A percentile compares a stretch with the other conserved stretches of the same genome.
Conservation (phyloP, 2,797 vertebrate genomes). For the Strix occidentalis region DNA sequence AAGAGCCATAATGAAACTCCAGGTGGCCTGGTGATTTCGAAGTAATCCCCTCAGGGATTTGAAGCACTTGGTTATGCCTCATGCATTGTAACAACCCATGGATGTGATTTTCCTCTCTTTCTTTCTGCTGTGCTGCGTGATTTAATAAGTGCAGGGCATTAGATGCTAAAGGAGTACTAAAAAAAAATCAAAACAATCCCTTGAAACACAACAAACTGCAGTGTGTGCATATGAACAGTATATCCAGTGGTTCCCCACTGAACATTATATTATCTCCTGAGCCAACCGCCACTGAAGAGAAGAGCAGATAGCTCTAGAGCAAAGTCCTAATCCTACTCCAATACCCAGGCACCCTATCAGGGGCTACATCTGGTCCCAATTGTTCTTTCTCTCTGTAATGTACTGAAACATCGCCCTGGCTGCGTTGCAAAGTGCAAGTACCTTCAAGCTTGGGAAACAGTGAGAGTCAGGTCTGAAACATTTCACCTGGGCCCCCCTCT, state of each 20-base stretch:
- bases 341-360: background rate
- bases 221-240: background rate
- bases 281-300: background rate
- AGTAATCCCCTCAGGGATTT: slow-evolving; percentile 67
- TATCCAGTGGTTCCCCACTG: background rate
- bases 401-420: background rate
- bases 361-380: background rate
- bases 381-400: background rate
- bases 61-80: slow-evolving; percentile 61
- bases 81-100: slow-evolving; percentile 58
- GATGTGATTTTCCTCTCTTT: slow-evolving; percentile 54
- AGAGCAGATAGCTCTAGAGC: background rate
- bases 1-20: slow-evolving; percentile 69
- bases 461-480: background rate
- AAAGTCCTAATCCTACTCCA: background rate
- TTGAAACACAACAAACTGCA: background rate
- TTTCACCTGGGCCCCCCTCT: background rate
- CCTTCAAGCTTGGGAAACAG: background rate
- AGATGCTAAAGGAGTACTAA: background rate
- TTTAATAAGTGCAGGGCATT: slow-evolving; percentile 53
- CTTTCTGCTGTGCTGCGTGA: slow-evolving; percentile 16
- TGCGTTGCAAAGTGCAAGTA: background rate
- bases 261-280: background rate
- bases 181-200: slow-evolving; percentile 14
- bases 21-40: slow-evolving; percentile 62